Evolutionary conservation across 2,888 invertebrate genomes (phyloP).

Genomic region (Ashinkailepas kermadecensis): DNA sequence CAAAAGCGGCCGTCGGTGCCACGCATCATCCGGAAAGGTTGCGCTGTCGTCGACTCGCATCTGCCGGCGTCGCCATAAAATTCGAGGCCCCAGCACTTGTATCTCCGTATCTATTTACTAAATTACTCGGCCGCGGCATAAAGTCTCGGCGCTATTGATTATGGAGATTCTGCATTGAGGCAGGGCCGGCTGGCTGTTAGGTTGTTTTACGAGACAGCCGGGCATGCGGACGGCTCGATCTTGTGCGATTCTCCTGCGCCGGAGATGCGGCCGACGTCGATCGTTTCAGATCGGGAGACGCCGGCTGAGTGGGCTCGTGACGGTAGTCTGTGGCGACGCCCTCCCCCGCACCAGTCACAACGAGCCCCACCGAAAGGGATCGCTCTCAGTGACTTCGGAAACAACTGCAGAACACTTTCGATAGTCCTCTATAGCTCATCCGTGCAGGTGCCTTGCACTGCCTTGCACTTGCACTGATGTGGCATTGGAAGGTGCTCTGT

Average conservation of each 20-base stretch:
- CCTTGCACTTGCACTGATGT: too few species aligned
- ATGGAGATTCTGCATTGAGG: conserved; percentile 19
- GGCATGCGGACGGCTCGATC: not conserved
- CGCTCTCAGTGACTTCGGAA: too few species aligned
- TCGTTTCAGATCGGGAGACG: not conserved
- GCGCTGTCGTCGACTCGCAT: too few species aligned
- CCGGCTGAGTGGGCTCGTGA: not conserved
- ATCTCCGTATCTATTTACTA: conserved; percentile 17
- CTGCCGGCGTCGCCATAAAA: not conserved
- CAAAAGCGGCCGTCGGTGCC: too few species aligned
- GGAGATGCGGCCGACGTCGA: not conserved
- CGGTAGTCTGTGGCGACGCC: too few species aligned
- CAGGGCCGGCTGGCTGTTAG: not conserved
- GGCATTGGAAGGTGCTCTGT: too few species aligned
- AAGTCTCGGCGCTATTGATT: conserved; percentile 7
- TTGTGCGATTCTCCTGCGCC: not conserved
- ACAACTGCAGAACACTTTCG: too few species aligned
- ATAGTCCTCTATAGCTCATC: too few species aligned
- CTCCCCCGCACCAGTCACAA: too few species aligned
- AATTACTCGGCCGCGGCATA: conserved; percentile 12
- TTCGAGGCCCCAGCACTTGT: not conserved
- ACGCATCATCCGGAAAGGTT: too few species aligned
- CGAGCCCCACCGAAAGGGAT: too few species aligned
- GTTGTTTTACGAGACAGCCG: conserved; percentile 6
- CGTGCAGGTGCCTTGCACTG: too few species aligned